Percentiles rank a stretch among this genome's conserved stretches.
phyloP scores from a whole-genome alignment of 2,888 invertebrate species.

The Trichacis sp. region DNA sequence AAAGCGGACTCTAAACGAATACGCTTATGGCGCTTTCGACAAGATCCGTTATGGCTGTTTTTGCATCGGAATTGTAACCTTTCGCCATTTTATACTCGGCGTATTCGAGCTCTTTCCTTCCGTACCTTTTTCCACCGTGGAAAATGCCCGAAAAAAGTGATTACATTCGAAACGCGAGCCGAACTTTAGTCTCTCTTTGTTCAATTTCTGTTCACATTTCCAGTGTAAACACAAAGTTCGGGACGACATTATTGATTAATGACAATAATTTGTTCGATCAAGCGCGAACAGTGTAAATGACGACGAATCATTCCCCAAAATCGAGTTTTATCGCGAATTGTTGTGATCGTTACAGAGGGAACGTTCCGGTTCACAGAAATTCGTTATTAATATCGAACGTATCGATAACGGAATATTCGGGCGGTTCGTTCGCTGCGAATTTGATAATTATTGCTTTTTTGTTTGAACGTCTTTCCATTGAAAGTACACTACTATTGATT shows the following conservation, averaged over 20 bases:
- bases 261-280: neutral
- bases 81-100: neutral
- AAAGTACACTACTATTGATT: no score
- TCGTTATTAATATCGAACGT: neutral
- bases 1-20: neutral
- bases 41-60: neutral
- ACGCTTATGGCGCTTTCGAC: neutral
- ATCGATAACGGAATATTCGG: neutral
- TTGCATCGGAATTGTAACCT: slow-evolving; percentile 1
- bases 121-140: neutral
- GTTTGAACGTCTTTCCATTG: neutral
- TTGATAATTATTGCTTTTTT: neutral
- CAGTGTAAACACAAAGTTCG: no score
- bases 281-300: neutral
- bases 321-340: neutral
- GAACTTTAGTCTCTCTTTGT: no score
- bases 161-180: neutral
- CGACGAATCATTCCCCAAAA: neutral
- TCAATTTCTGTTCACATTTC: no score
- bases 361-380: neutral
- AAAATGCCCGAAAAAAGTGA: neutral
- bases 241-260: no score
- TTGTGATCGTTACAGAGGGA: neutral
- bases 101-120: neutral
- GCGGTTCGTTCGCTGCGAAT: neutral